Conservation (phyloP, 2,113 vertebrate species). For the Labeo catla region DNA sequence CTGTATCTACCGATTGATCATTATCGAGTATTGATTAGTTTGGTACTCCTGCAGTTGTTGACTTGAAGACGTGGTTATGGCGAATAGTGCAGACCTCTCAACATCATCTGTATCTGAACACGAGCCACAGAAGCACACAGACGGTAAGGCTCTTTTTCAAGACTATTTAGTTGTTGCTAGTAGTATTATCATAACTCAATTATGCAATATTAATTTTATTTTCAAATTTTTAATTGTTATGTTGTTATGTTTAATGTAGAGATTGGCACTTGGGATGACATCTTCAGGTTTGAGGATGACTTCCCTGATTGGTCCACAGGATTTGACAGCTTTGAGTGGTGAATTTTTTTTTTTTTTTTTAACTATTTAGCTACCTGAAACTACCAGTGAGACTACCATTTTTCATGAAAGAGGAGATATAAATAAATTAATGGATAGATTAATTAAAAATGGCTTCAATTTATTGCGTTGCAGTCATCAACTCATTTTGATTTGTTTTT, state of each 20-base stretch:
- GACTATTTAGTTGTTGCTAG: no score
- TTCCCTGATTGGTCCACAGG: conserved; percentile 50
- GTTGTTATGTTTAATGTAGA: conserved; percentile 35
- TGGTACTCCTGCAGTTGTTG: background rate
- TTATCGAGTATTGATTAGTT: background rate
- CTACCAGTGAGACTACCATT: background rate
- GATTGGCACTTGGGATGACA: conserved; percentile 27
- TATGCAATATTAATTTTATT: background rate
- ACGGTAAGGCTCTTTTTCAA: conserved; percentile 24
- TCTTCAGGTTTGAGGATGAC: conserved; percentile 53
- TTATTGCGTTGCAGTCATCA: background rate
- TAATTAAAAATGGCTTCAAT: background rate
- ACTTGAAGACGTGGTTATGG: background rate
- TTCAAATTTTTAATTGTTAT: background rate
- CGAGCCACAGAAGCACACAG: conserved; percentile 47
- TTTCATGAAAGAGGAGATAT: background rate
- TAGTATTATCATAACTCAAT: background rate
- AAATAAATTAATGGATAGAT: background rate
- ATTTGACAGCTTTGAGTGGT: background rate
- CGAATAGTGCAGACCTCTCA: conserved; percentile 3
- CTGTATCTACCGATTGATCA: background rate
- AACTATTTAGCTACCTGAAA: background rate
- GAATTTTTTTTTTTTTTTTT: no score
- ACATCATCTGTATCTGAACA: background rate
- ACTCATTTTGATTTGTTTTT: background rate